Evolutionary conservation across 2,797 vertebrate genomes (phyloP).

Genomic region (Gouania willdenowi): DNA sequence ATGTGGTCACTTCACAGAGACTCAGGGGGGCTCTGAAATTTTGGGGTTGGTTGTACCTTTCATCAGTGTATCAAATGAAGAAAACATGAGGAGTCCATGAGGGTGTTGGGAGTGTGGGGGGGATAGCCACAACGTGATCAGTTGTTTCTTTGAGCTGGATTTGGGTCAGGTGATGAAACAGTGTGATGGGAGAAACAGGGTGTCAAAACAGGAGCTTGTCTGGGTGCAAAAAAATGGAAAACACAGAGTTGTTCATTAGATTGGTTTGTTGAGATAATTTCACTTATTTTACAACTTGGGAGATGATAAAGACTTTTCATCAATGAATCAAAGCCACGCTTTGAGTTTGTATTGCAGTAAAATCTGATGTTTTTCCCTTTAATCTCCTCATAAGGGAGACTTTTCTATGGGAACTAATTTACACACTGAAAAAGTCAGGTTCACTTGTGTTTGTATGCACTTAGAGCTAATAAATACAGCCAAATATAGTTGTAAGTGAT

Average conservation of each 20-base stretch:
- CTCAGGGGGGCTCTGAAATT: slow-evolving; percentile 29
- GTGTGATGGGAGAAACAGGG: not conserved
- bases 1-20: slow-evolving; percentile 45
- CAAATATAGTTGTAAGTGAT: no score
- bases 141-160: slow-evolving; percentile 5
- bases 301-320: not conserved
- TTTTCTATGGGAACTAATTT: no score
- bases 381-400: no score
- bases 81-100: slow-evolving; percentile 8
- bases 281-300: not conserved
- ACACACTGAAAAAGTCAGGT: no score
- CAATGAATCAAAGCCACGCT: not conserved
- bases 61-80: slow-evolving; percentile 34
- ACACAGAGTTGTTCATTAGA: no score
- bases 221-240: no score
- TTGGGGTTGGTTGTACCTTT: slow-evolving; percentile 26
- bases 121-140: not conserved
- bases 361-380: no score
- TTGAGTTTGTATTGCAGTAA: not conserved
- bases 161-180: slow-evolving; percentile 19
- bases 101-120: slow-evolving; percentile 4
- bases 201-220: not conserved
- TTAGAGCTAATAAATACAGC: no score
- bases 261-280: not conserved
- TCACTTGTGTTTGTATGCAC: no score